Evolutionary conservation across 2,797 vertebrate species (phyloP).

Genomic region (Sandelia bainsii): DNA sequence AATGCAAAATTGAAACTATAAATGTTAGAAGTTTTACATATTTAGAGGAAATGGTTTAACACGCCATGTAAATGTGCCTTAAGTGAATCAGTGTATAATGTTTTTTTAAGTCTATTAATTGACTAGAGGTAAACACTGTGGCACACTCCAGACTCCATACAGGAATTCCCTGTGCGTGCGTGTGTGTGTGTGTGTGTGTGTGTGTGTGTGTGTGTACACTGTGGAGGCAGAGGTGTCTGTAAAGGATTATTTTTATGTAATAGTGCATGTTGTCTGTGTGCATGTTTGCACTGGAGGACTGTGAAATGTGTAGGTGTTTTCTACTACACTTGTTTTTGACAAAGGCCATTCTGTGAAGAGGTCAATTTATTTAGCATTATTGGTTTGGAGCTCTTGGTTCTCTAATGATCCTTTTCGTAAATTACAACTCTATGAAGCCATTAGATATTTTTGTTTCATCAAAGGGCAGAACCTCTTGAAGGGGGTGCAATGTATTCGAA

Average conservation of each 20-base stretch:
- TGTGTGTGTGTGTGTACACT: background rate
- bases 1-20: background rate
- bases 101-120: background rate
- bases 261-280: constrained; percentile 20
- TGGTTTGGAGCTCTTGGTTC: constrained; percentile 53
- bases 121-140: background rate
- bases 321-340: constrained; percentile 50
- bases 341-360: constrained; percentile 68
- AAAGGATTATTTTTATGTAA: constrained; percentile 37
- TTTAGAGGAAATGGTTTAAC: background rate
- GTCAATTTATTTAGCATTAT: constrained; percentile 68
- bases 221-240: constrained; percentile 2
- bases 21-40: background rate
- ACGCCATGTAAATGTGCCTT: background rate
- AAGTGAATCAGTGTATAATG: background rate
- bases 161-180: background rate
- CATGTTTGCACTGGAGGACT: background rate
- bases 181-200: background rate
- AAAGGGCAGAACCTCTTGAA: constrained; percentile 57
- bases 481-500: constrained; percentile 47
- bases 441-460: constrained; percentile 55
- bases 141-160: constrained; percentile 1
- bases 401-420: constrained; percentile 56
- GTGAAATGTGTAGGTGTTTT: constrained; percentile 8
- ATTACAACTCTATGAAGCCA: constrained; percentile 49